Percentiles rank a stretch among this genome's conserved stretches.
phyloP scores from a whole-genome alignment of 1,140 invertebrate species.

The Drosophila mauritiana region DNA sequence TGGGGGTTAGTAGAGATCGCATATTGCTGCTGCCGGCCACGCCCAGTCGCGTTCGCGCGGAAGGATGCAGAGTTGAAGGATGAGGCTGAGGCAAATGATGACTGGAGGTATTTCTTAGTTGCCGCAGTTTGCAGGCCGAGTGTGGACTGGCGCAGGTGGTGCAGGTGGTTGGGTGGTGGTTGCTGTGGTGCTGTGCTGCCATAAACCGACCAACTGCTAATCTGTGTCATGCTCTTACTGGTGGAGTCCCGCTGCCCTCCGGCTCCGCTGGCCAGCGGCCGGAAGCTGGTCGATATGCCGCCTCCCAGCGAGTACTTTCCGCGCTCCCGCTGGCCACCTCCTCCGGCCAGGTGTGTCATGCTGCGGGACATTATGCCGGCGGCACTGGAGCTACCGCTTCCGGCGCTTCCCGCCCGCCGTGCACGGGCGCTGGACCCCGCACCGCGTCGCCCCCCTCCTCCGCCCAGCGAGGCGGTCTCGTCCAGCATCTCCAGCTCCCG shows the following conservation, averaged over 20 bases:
- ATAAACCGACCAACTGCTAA: conserved; percentile 70
- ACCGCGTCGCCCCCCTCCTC: conserved; percentile 38
- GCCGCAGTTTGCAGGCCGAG: conserved; percentile 83
- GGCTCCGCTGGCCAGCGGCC: conserved; percentile 66
- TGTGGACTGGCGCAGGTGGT: conserved; percentile 77
- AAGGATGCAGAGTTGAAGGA: conserved; percentile 65
- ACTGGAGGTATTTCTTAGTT: conserved; percentile 84
- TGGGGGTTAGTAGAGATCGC: conserved; percentile 81
- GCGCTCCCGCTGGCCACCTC: conserved; percentile 47
- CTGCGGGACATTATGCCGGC: conserved; percentile 87
- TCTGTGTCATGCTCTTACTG: conserved; percentile 84
- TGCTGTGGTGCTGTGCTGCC: conserved; percentile 51
- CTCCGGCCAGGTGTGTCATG: conserved; percentile 88
- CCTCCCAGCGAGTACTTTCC: conserved; percentile 77
- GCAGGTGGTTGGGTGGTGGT: conserved; percentile 53
- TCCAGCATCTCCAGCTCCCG: conserved; percentile 79
- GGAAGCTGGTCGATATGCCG: conserved; percentile 77
- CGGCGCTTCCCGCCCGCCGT: conserved; percentile 59
- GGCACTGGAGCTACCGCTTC: conserved; percentile 74
- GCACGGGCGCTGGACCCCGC: conserved; percentile 1
- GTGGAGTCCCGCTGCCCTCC: conserved; percentile 71
- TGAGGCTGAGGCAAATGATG: conserved; percentile 81
- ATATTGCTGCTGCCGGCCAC: conserved; percentile 81
- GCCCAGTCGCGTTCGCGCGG: conserved; percentile 68
- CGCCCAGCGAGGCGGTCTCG: conserved; percentile 75